Evolutionary conservation across 2,113 vertebrate genomes (phyloP).

Genomic region (Girardinichthys multiradiatus): DNA sequence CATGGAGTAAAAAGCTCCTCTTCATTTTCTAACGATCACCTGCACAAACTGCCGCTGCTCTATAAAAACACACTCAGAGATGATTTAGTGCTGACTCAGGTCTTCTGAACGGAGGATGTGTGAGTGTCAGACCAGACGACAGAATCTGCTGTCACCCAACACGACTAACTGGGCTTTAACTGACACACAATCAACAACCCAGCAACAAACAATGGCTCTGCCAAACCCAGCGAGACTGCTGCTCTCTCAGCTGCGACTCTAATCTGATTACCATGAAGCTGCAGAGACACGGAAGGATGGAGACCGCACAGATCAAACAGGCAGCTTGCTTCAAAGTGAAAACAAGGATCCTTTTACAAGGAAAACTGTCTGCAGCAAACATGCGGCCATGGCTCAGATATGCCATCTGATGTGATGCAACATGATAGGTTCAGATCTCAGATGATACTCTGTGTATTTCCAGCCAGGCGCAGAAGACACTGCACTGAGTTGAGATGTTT

Average conservation of each 20-base stretch:
- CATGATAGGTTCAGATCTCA: too few relatives aligned
- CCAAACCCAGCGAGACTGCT: conserved; percentile 19
- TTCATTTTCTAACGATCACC: background rate
- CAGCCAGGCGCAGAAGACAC: too few relatives aligned
- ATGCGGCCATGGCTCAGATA: background rate
- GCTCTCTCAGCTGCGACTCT: conserved; percentile 31
- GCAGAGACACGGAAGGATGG: background rate
- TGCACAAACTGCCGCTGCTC: too few relatives aligned
- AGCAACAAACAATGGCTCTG: conserved; percentile 38
- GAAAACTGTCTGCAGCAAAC: background rate
- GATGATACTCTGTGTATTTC: too few relatives aligned
- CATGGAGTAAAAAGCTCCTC: too few relatives aligned
- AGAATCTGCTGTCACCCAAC: conserved; percentile 34
- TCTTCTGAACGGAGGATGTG: background rate
- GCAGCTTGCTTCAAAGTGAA: background rate
- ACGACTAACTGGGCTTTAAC: conserved; percentile 32
- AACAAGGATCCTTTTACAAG: background rate
- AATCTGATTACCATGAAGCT: conserved; percentile 16
- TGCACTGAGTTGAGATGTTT: too few relatives aligned
- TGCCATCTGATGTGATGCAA: background rate
- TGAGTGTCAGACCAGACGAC: conserved; percentile 13
- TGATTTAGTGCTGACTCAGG: too few relatives aligned
- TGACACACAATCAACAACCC: conserved; percentile 35
- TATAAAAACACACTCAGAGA: too few relatives aligned
- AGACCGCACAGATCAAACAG: background rate